phyloP scores from a whole-genome alignment of 2,888 invertebrate species.

The Cotesia congregata region DNA sequence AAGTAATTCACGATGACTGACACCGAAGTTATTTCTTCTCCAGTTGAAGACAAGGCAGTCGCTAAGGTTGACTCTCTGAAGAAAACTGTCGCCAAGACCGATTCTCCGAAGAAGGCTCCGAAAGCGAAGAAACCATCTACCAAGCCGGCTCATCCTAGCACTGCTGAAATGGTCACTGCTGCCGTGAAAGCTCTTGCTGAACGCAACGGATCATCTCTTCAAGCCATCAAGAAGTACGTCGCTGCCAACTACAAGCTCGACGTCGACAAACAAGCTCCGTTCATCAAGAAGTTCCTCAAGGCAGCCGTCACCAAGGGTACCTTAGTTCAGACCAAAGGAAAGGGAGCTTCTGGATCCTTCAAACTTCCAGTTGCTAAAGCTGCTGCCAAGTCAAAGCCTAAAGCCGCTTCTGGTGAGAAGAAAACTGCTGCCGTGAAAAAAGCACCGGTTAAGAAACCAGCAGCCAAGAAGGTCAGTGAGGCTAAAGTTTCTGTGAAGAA shows the following conservation, averaged over 20 bases:
- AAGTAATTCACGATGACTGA: not conserved
- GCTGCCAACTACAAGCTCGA: slow-evolving; percentile 75
- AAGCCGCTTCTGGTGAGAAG: not conserved
- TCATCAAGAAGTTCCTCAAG: slow-evolving; percentile 76
- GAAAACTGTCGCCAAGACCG: slow-evolving; percentile 56
- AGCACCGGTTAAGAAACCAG: not conserved
- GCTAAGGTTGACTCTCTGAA: not conserved
- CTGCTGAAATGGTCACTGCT: slow-evolving; percentile 74
- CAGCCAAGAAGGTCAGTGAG: not conserved
- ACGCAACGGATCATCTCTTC: slow-evolving; percentile 74
- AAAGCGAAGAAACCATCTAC: not conserved
- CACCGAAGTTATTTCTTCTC: not conserved
- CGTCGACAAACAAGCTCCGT: slow-evolving; percentile 73
- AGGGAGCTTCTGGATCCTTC: slow-evolving; percentile 73
- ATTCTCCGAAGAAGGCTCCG: not conserved
- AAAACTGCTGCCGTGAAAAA: not conserved
- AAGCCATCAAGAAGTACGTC: slow-evolving; percentile 78
- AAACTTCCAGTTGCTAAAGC: slow-evolving; percentile 73
- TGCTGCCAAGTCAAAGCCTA: slow-evolving; percentile 37
- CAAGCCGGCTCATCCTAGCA: slow-evolving; percentile 69
- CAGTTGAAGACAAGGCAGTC: not conserved
- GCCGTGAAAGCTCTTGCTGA: slow-evolving; percentile 74
- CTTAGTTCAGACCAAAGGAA: slow-evolving; percentile 73
- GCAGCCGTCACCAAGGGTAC: slow-evolving; percentile 72
- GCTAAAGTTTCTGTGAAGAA: not conserved